Percentiles rank a stretch among this genome's conserved stretches.
phyloP scores from a whole-genome alignment of 2,113 vertebrate species.

The Cephalopholis sonnerati region DNA sequence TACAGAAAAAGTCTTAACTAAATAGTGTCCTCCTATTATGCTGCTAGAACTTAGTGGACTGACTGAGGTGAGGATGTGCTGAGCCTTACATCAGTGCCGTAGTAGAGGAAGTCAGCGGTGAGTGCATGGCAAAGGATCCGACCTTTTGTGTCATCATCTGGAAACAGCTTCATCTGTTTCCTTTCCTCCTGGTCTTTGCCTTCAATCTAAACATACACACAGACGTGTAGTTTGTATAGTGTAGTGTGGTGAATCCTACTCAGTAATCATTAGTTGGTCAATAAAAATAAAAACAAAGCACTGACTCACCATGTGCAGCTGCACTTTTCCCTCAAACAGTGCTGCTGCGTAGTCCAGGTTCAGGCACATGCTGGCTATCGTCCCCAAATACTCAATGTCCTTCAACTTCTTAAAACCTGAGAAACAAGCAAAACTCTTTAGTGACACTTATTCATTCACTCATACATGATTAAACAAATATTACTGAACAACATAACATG shows the following conservation, averaged over 20 bases:
- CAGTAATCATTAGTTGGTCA: neutral
- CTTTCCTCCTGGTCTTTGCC: constrained; percentile 89
- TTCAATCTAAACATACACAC: constrained; percentile 89
- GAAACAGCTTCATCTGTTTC: constrained; percentile 95
- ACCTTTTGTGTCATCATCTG: constrained; percentile 89
- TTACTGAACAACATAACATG: neutral
- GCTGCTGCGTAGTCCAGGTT: constrained; percentile 95
- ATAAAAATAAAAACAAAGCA: neutral
- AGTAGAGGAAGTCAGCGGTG: constrained; percentile 95
- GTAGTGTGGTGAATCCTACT: neutral
- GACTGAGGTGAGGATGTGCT: neutral
- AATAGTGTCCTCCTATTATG: neutral
- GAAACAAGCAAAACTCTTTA: constrained; percentile 37
- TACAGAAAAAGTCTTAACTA: neutral
- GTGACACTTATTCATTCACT: neutral
- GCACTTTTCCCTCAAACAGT: constrained; percentile 96
- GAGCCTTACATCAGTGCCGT: constrained; percentile 93
- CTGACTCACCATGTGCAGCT: constrained; percentile 94
- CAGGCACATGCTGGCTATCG: constrained; percentile 92
- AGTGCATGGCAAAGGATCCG: constrained; percentile 93
- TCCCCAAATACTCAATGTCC: constrained; percentile 95
- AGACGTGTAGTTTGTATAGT: neutral
- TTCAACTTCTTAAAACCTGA: constrained; percentile 91
- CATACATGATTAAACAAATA: neutral
- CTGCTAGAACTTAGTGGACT: neutral